phyloP scores from a whole-genome alignment of 2,113 vertebrate genomes.

The Epinephelus fuscoguttatus region DNA sequence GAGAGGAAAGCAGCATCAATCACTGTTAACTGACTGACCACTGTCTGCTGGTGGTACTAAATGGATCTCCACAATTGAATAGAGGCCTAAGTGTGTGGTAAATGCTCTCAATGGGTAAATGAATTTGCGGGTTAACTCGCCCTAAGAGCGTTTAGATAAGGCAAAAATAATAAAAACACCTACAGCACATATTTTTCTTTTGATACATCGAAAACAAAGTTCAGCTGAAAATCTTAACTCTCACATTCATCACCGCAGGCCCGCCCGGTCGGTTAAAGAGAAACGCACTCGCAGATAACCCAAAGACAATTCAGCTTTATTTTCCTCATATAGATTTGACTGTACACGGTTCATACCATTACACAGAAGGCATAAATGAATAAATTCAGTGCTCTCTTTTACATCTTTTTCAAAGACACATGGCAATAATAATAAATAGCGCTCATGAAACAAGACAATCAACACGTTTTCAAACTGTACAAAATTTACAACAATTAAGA shows the following conservation, averaged over 20 bases:
- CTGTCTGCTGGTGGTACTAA: slow-evolving; percentile 81
- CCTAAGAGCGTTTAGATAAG: slow-evolving; percentile 79
- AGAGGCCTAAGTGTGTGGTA: slow-evolving; percentile 85
- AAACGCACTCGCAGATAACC: slow-evolving; percentile 70
- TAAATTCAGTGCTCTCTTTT: slow-evolving; percentile 87
- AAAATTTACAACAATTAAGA: slow-evolving; percentile 92
- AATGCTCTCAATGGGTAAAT: slow-evolving; percentile 85
- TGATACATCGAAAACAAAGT: slow-evolving; percentile 71
- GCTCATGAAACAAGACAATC: slow-evolving; percentile 88
- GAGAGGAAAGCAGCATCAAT: slow-evolving; percentile 80
- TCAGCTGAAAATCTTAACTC: slow-evolving; percentile 66
- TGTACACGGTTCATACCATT: slow-evolving; percentile 93
- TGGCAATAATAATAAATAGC: slow-evolving; percentile 93
- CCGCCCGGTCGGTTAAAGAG: slow-evolving; percentile 23
- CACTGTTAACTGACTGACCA: slow-evolving; percentile 84
- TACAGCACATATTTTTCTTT: slow-evolving; percentile 71
- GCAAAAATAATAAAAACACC: slow-evolving; percentile 80
- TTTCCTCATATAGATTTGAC: slow-evolving; percentile 89
- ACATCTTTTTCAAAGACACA: slow-evolving; percentile 89
- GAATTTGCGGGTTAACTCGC: slow-evolving; percentile 81
- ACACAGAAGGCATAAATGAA: slow-evolving; percentile 92
- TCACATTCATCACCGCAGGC: slow-evolving; percentile 51
- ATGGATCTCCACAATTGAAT: slow-evolving; percentile 85
- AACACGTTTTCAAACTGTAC: slow-evolving; percentile 93
- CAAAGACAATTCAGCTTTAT: slow-evolving; percentile 93